phyloP scores from a whole-genome alignment of 1,140 invertebrate species.

The Cepaea nemoralis region DNA sequence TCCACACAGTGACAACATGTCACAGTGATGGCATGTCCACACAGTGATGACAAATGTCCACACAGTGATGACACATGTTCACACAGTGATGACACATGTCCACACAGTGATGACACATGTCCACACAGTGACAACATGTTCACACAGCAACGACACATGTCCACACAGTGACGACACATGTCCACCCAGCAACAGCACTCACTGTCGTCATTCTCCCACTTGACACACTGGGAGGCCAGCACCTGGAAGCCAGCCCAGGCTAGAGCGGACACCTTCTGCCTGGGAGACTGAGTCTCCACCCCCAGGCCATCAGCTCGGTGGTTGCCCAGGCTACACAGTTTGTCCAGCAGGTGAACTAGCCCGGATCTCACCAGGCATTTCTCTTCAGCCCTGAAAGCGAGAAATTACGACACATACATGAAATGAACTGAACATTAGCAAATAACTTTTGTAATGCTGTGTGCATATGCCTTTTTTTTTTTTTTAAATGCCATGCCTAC shows the following conservation, averaged over 20 bases:
- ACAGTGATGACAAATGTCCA: too few species aligned
- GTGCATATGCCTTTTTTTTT: too few species aligned
- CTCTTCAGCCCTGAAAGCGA: conserved; percentile 69
- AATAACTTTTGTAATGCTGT: too few species aligned
- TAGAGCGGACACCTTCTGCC: conserved; percentile 69
- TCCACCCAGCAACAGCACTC: conserved; percentile 27
- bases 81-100: too few species aligned
- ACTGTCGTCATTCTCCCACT: conserved; percentile 71
- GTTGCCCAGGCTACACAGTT: conserved; percentile 68
- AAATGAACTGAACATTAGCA: too few species aligned
- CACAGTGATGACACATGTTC: too few species aligned
- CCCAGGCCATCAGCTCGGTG: conserved; percentile 52
- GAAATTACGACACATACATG: background rate
- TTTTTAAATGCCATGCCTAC: too few species aligned
- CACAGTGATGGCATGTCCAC: too few species aligned
- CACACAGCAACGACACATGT: background rate
- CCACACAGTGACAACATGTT: too few species aligned
- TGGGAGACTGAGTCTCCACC: conserved; percentile 59
- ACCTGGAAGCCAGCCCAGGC: conserved; percentile 73
- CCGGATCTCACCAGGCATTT: conserved; percentile 70
- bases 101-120: too few species aligned
- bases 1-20: too few species aligned
- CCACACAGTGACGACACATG: background rate
- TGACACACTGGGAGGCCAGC: conserved; percentile 70
- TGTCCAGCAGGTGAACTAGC: conserved; percentile 70